Evolutionary conservation across 2,797 vertebrate species (phyloP).

Genomic region (Crenuchus spilurus): DNA sequence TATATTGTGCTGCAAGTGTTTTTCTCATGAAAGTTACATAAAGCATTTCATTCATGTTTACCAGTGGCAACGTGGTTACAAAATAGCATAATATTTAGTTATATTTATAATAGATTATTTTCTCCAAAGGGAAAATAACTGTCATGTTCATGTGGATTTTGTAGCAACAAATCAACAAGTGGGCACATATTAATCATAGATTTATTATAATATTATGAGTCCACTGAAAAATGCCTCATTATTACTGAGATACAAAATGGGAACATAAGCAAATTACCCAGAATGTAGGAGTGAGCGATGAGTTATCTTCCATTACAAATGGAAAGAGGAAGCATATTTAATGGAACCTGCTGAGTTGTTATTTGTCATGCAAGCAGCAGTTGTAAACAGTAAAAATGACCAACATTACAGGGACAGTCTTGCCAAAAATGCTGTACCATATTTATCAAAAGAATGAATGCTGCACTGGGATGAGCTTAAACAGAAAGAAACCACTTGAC

Average conservation of each 20-base stretch:
- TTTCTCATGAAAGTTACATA: too few species aligned
- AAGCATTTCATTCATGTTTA: too few species aligned
- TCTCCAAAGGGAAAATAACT: not conserved
- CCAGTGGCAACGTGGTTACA: too few species aligned
- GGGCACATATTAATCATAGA: not conserved
- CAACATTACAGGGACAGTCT: not conserved
- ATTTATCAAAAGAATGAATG: too few species aligned
- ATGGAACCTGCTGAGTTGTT: constrained; percentile 11
- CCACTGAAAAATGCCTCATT: not conserved
- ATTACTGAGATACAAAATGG: not conserved
- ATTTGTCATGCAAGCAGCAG: not conserved
- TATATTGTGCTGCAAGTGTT: too few species aligned
- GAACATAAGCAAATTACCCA: not conserved
- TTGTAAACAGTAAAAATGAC: not conserved
- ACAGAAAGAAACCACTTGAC: not conserved
- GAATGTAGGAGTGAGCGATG: constrained; percentile 4
- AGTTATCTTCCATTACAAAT: not conserved
- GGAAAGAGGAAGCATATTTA: not conserved
- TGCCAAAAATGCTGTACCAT: not conserved
- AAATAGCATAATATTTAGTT: too few species aligned
- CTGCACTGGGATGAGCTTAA: not conserved
- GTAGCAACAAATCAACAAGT: not conserved
- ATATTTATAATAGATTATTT: not conserved
- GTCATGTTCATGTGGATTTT: not conserved
- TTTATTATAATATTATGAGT: constrained; percentile 2